Base-by-base conservation (phyloP, 1,140 invertebrate species). In the Formica exsecta region DNA sequence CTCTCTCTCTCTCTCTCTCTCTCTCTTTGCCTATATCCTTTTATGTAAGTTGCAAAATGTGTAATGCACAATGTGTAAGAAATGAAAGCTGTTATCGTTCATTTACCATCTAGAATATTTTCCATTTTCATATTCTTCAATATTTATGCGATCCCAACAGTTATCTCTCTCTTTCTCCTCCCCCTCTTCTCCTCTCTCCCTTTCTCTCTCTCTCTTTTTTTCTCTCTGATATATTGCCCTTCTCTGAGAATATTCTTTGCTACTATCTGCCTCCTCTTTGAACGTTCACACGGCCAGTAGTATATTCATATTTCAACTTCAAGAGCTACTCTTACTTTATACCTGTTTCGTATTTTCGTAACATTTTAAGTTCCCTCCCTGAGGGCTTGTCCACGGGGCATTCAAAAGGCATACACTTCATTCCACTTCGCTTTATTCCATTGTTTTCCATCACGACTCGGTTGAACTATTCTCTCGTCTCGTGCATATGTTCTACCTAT, bases 241-340 rank as follows among this genome's bases (percentile, higher is more conserved):
- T 83, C 73, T 61, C 68, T 61, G 41, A 73, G 25, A 85, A 57
- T 68, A 74, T 87, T 85, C 62, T 86, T 80, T 41, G 22, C 41
- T 38, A 61, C 75, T 80, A 74, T 61, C 68, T 81, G 25, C 54
- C 66, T 83, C n/a, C 68, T 83, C 79, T 83, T 83, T 83, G 68
- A 83, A 48, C 57, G 68, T 83, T 83, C 68, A 62, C 68, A 36
- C 54, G 79, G 79, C 71, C 79, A 83, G 68, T 83, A 83, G 68
- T 83, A 71, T 80, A 83, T 83, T 74, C 79, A 83, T 83, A 83
- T 83, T 83, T 83, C 68, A 83, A 73, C 68, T 83, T 83, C 54
- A 83, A 83, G 79, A 83, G 79, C 79, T 74, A 74, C 68, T 83
- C 79, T 83, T 83, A 83, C 79, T 83, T 83, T 83, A 83, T 61